Evolutionary conservation across 2,113 vertebrate species (phyloP).

Genomic region (Myanophis thanlyinensis): DNA sequence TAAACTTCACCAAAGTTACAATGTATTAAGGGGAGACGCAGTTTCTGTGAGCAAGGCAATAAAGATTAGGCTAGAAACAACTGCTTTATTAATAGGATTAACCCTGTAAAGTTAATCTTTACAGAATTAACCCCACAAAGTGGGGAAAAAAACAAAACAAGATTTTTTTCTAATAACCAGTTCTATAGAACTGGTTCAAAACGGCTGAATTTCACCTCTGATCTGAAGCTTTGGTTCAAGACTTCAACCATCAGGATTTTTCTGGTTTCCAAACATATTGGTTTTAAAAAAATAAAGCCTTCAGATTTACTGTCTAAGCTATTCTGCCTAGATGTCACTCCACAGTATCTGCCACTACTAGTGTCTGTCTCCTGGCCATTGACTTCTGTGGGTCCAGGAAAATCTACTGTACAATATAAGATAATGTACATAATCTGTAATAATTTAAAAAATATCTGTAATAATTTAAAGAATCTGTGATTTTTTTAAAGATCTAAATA

Average conservation of each 20-base stretch:
- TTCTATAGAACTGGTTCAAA: too few relatives aligned
- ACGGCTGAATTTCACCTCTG: too few relatives aligned
- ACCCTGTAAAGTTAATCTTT: too few relatives aligned
- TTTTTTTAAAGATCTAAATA: background rate
- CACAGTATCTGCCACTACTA: background rate
- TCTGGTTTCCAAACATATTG: background rate
- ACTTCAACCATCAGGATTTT: background rate
- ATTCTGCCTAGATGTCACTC: background rate
- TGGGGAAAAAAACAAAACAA: too few relatives aligned
- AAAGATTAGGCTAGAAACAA: too few relatives aligned
- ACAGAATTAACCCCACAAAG: too few relatives aligned
- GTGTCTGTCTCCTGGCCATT: background rate
- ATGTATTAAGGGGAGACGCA: too few relatives aligned
- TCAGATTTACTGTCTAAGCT: background rate
- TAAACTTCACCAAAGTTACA: too few relatives aligned
- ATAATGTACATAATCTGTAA: background rate
- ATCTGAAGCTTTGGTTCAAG: background rate
- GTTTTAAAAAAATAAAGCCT: background rate
- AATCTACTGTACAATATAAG: background rate
- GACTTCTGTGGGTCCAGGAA: background rate
- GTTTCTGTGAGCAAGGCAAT: too few relatives aligned
- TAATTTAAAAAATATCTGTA: too few relatives aligned
- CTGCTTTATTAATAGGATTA: too few relatives aligned
- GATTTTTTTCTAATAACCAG: too few relatives aligned
- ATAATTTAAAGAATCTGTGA: background rate